phyloP scores from a whole-genome alignment of 2,797 vertebrate genomes.

The Leptodactylus fallax region DNA sequence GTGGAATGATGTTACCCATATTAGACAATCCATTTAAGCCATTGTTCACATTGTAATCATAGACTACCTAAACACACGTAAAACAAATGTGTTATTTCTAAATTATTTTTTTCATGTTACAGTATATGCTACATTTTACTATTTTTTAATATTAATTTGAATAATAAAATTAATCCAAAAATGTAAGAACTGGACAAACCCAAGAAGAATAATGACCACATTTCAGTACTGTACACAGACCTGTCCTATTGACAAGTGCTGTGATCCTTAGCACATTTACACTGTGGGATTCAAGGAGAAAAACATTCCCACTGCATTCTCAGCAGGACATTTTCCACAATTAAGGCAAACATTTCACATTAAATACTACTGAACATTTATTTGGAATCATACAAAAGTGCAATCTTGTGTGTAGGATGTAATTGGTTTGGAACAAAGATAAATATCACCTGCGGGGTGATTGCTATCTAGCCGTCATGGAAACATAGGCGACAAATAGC shows the following conservation, averaged over 20 bases:
- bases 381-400: constrained; percentile 22
- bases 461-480: constrained; percentile 10
- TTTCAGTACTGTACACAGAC: not conserved
- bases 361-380: constrained; percentile 35
- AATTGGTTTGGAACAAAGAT: constrained; percentile 45
- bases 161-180: not conserved
- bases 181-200: not conserved
- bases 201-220: not conserved
- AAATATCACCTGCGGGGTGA: not conserved
- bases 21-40: not conserved
- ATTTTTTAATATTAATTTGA: too few species aligned
- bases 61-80: not conserved
- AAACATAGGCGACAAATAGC: constrained; percentile 37
- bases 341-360: constrained; percentile 23
- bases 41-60: not conserved
- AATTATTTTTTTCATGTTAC: not conserved
- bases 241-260: not conserved
- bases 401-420: constrained; percentile 17
- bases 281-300: constrained; percentile 8
- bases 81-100: not conserved
- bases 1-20: not conserved
- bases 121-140: not conserved
- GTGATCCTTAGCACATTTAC: constrained; percentile 4
- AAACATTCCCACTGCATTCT: not conserved
- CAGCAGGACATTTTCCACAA: not conserved